Percentiles rank a stretch among this genome's conserved stretches.
Conservation (phyloP, 2,888 invertebrate genomes). For the Drymonia ruficornis region DNA sequence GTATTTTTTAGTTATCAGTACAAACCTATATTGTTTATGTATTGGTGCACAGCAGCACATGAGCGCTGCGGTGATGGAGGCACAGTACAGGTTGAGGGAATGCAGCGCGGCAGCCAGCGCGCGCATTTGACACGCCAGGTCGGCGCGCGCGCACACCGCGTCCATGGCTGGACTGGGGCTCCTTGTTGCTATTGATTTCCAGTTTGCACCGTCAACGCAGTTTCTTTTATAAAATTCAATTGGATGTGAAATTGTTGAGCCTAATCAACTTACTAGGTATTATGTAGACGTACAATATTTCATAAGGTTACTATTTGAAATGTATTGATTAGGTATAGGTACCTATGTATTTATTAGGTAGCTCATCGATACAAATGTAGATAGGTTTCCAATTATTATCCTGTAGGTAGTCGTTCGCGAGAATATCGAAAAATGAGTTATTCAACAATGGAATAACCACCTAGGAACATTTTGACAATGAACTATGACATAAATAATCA, state of each 20-base stretch:
- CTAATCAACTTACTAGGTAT: not conserved
- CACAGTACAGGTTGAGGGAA: constrained; percentile 75
- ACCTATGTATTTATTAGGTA: too few species aligned
- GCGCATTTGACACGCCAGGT: constrained; percentile 58
- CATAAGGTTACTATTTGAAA: not conserved
- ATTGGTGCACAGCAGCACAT: constrained; percentile 69
- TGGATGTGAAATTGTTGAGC: not conserved
- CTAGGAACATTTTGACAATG: too few species aligned
- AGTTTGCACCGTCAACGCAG: constrained; percentile 20
- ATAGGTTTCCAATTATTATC: too few species aligned
- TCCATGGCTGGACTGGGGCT: constrained; percentile 55
- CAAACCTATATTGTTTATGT: constrained; percentile 55
- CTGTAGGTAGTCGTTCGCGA: too few species aligned
- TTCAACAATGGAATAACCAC: too few species aligned
- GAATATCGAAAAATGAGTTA: too few species aligned
- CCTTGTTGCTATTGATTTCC: constrained; percentile 1
- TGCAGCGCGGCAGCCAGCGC: constrained; percentile 71
- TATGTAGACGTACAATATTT: too few species aligned
- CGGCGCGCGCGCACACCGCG: constrained; percentile 62
- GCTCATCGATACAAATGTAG: too few species aligned
- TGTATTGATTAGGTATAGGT: not conserved
- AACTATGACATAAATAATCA: too few species aligned
- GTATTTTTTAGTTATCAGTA: not conserved
- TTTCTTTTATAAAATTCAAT: not conserved
- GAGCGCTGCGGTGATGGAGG: constrained; percentile 67